Evolutionary conservation across 2,113 vertebrate genomes (phyloP), one percentile per base, ranked within the genome.

Genomic region (Triplophysa siluroides): DNA sequence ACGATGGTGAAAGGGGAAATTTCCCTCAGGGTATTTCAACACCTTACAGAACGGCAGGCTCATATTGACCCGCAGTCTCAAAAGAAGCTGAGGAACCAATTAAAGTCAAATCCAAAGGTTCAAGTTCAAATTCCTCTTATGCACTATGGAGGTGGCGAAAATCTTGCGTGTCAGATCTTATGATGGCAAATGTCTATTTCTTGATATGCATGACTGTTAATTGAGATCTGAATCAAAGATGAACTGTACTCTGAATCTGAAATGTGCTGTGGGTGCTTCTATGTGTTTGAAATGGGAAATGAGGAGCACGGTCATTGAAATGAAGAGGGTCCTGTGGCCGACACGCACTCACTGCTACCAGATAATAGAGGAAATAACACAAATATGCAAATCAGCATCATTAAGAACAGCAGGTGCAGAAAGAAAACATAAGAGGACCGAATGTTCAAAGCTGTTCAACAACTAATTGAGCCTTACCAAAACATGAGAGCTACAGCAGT

Each of bases 341-440:
- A 26, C 56, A 64, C 56, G n/a, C 26, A 73, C 50, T 72, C 58
- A 21, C 66, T 80, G 78, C 67, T 68, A 79, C 65, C 54, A 60
- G 76, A 83, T 78, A 72, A 47, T 64, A 67, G 65, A 50, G 66
- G 60, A 58, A 78, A 81, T 47, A 76, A 33, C 45, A 60, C 47
- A 23, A 19, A 8, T 21, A 78, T 79, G 77, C 66, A 79, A 79
- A 56, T 54, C 11, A 13, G 13, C 63, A 60, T 80, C 67, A 38
- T 64, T 63, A 58, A 61, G 67, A 38, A 80, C 66, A 70, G 76
- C 70, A 78, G 63, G 67, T 21, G 47, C 45, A 63, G 12, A 47
- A n/a, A 19, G 38, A 52, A 69, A 75, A n/a, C 33, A 79, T 63
- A 45, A 4, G 2, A 52, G 56, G 71, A 74, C 33, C 43, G 43